Percentiles rank a stretch among this genome's conserved stretches.
These are phyloP conservation scores for Progne subis DNA, from an alignment of 2,113 vertebrate species.

Conservation along the genomic window DNA sequence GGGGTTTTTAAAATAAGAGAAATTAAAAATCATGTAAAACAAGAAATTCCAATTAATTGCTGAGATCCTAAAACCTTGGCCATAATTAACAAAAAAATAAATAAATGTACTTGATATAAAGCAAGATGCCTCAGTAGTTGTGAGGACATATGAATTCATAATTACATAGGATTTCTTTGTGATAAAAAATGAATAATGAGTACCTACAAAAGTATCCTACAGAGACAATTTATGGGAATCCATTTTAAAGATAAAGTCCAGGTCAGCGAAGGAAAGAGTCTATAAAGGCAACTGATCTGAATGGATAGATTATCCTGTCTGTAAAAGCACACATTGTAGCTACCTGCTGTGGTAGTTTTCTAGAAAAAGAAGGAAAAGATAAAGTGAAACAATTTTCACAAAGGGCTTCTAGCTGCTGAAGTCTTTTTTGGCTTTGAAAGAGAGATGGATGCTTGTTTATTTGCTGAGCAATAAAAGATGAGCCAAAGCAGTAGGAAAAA, in stretches of 20 bases:
- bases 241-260: conserved; percentile 3
- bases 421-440: conserved; percentile 12
- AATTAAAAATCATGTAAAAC: background rate
- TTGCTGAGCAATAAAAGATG: background rate
- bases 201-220: background rate
- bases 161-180: background rate
- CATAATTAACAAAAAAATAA: background rate
- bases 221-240: background rate
- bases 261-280: background rate
- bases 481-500: conserved; percentile 6
- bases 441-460: conserved; percentile 9
- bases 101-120: background rate
- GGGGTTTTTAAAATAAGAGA: background rate
- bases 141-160: background rate
- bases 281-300: conserved; percentile 23
- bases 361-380: background rate
- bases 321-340: background rate
- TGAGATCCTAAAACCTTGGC: background rate
- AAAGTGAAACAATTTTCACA: conserved; percentile 4
- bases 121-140: background rate
- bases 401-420: conserved; percentile 21
- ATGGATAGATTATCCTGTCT: background rate
- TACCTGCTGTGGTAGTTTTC: conserved; percentile 24
- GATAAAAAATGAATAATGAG: background rate
- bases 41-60: background rate